Base-by-base conservation (phyloP, 1,140 invertebrate species). In the Penaeus japonicus region DNA sequence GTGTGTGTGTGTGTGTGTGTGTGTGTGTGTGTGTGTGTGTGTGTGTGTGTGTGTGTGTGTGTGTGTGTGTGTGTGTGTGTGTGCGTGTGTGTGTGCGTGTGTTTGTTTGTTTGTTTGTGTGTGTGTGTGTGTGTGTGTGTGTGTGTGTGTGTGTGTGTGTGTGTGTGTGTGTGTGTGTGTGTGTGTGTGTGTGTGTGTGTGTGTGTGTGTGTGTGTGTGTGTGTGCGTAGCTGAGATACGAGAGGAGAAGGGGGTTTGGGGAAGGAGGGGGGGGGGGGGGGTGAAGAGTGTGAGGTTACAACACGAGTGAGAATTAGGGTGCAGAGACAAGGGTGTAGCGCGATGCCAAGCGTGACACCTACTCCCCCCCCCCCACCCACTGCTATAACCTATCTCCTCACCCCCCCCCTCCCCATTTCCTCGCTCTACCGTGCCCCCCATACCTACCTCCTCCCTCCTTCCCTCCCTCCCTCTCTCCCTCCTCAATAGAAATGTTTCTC, bases 11-110 rank as follows among this genome's bases (percentile, higher is more conserved):
- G 62, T 65, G 62, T 65, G 62, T 18, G 62, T 65, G 62, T 65
- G 62, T 65, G 62, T 65, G 62, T 65, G 62, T 65, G 62, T 65
- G 62, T 65, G 62, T 65, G 62, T 65, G 62, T 65, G 62, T 65
- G 62, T 65, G 62, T 65, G 62, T 65, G 62, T 30, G 62, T 24
- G n/a, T 65, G n/a, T 65, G n/a, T 65, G n/a, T 24, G n/a, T 65
- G 27, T 65, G n/a, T 24, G 62, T 65, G n/a, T 30, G n/a, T 65
- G 62, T 65, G 39, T 47, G 39, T 47, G 39, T 47, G 39, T 47
- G 39, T 47, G 39, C 0, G 39, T 47, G 39, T 47, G 39, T 47
- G 39, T 47, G 39, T 47, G 39, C 12, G 39, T 47, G 39, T 47
- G 39, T 47, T 5, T 10, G 39, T 0, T 5, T 10, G 39, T 10